A percentile compares a stretch with the other conserved stretches of the same genome.
Conservation (phyloP, 2,113 vertebrate species). For the Cercopithecus mona region DNA sequence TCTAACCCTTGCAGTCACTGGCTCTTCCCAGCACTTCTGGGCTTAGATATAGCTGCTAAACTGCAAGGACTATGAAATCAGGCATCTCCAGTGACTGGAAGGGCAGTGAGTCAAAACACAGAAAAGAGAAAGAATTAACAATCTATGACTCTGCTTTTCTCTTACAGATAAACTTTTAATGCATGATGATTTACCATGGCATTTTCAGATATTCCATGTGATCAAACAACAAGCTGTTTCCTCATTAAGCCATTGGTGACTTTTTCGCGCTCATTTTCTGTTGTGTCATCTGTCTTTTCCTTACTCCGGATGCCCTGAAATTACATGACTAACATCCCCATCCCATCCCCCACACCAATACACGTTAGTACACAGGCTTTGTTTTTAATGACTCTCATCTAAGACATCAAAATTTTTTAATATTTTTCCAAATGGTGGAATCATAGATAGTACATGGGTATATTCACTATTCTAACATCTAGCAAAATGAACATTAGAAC, state of each 20-base stretch:
- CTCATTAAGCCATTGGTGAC: not conserved
- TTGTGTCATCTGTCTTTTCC: not conserved
- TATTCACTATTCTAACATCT: not conserved
- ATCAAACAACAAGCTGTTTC: not conserved
- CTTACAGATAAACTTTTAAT: not conserved
- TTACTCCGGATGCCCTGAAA: not conserved
- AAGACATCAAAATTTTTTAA: not conserved
- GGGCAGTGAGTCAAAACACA: not conserved
- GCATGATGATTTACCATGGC: not conserved
- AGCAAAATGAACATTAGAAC: not conserved
- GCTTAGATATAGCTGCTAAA: not conserved
- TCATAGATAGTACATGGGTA: not conserved
- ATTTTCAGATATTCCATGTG: not conserved
- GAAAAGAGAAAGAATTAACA: not conserved
- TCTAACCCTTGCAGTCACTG: not conserved
- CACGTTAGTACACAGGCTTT: not conserved
- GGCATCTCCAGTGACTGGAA: not conserved
- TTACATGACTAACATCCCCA: not conserved
- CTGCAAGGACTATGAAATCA: not conserved
- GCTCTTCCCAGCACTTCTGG: not conserved
- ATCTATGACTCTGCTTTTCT: not conserved
- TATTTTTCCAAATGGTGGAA: not conserved
- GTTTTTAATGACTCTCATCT: not conserved
- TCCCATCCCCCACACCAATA: not conserved
- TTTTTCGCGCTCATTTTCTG: not conserved